Base-by-base conservation (phyloP, 2,888 invertebrate genomes). In the Eupithecia dodoneata region DNA sequence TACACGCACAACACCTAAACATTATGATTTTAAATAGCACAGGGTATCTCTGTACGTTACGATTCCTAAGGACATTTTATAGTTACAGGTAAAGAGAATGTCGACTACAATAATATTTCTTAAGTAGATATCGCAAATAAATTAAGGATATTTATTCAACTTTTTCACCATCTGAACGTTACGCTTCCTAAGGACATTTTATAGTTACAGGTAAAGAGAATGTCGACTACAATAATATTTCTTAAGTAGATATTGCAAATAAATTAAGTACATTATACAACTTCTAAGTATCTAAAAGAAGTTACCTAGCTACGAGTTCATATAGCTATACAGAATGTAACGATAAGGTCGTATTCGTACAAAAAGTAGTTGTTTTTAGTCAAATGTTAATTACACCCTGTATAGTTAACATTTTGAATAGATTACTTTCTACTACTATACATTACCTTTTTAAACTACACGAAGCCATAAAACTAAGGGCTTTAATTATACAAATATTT, bases 71-170 rank as follows among this genome's bases (percentile, higher is more conserved):
- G 42, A 41, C 42, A 66, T 42, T 7, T 66, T 18, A 42, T 66
- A 18, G 9, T 59, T 59, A 59, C 55, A 52, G 65, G 13, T 41
- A 13, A 10, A 41, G 66, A 41, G 15, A 66, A 65, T 5, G 13
- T 0, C 9, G 18, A 18, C 55, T 59, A 59, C 10, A 9, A 65
- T 65, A 18, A 41, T 41, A 41, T 13, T 65, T 65, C 44, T 47
- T 55, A 55, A n/a, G n/a, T 55, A 55, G 6, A 59, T 18, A 18
- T 59, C 30, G 70, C 70, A 70, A 70, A 45, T 45, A 70, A 69
- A 70, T 30, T 70, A 47, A 18, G 42, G 42, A 42, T 1, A 30
- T 30, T 30, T 30, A 30, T 30, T 30, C 30, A 30, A 30, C 30
- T 30, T 30, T 30, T 30, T 30, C 30, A 30, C 30, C 30, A 30